Percentiles rank a stretch among this genome's conserved stretches.
Conservation (phyloP, 2,888 invertebrate species). For the Netelia fuscicornis region DNA sequence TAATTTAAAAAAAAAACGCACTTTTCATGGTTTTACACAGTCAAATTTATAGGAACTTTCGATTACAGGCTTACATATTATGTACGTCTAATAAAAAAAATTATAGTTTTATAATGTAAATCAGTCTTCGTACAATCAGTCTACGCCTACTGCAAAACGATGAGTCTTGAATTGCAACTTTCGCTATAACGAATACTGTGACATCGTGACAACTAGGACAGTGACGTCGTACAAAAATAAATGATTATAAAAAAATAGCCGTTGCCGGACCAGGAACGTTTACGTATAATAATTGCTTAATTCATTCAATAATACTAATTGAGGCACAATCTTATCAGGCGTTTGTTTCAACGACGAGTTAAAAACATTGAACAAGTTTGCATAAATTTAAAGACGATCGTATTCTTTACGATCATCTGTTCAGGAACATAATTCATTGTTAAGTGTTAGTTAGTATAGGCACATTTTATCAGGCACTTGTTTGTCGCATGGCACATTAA, state of each 20-base stretch:
- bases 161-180: slow-evolving; percentile 13
- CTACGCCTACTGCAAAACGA: slow-evolving; percentile 17
- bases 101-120: slow-evolving; percentile 51
- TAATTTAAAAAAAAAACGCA: background rate
- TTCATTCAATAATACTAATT: slow-evolving; percentile 36
- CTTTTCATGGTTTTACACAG: slow-evolving; percentile 28
- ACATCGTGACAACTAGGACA: background rate
- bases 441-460: slow-evolving; percentile 57
- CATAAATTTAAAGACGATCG: background rate
- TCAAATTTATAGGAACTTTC: slow-evolving; percentile 74
- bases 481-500: background rate
- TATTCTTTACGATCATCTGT: background rate
- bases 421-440: slow-evolving; percentile 37
- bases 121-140: slow-evolving; percentile 72
- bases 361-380: background rate
- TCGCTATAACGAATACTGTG: slow-evolving; percentile 9
- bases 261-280: slow-evolving; percentile 32
- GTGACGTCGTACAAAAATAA: background rate
- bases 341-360: background rate
- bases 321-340: background rate
- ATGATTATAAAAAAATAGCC: slow-evolving; percentile 29
- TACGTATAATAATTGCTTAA: background rate
- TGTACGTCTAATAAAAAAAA: slow-evolving; percentile 36
- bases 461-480: slow-evolving; percentile 58
- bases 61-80: slow-evolving; percentile 55